phyloP scores from a whole-genome alignment of 2,888 invertebrate genomes.

The Apantesis nais region DNA sequence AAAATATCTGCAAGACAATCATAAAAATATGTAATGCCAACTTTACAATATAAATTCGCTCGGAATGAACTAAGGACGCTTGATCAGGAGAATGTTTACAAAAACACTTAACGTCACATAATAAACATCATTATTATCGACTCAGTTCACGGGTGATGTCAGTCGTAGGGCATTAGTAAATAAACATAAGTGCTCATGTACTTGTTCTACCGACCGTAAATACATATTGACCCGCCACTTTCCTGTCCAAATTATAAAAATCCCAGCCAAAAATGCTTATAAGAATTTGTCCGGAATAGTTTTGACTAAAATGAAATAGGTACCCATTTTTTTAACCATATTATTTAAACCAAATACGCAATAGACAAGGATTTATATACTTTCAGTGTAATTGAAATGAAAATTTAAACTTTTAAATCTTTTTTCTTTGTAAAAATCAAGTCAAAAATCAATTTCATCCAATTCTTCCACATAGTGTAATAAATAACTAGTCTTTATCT shows the following conservation, averaged over 20 bases:
- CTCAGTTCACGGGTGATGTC: background rate
- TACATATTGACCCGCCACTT: background rate
- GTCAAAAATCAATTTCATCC: background rate
- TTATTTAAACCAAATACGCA: too few species aligned
- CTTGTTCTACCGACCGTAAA: background rate
- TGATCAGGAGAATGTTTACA: background rate
- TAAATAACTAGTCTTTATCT: background rate
- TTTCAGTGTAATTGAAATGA: background rate
- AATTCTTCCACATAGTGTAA: background rate
- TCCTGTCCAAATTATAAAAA: background rate
- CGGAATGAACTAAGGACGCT: background rate
- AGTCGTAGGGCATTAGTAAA: background rate
- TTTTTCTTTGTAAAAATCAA: background rate
- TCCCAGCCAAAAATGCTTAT: too few species aligned
- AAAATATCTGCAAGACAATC: background rate
- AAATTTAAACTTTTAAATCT: background rate
- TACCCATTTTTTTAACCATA: too few species aligned
- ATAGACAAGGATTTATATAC: background rate
- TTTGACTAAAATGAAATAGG: background rate
- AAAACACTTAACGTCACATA: background rate
- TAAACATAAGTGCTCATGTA: background rate
- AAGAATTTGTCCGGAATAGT: background rate
- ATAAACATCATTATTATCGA: background rate
- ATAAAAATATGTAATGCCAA: background rate
- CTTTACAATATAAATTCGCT: background rate